Evolutionary conservation across 2,797 vertebrate genomes (phyloP), one percentile per base, ranked within the genome.

Genomic region (Sebastes hubbsi): DNA sequence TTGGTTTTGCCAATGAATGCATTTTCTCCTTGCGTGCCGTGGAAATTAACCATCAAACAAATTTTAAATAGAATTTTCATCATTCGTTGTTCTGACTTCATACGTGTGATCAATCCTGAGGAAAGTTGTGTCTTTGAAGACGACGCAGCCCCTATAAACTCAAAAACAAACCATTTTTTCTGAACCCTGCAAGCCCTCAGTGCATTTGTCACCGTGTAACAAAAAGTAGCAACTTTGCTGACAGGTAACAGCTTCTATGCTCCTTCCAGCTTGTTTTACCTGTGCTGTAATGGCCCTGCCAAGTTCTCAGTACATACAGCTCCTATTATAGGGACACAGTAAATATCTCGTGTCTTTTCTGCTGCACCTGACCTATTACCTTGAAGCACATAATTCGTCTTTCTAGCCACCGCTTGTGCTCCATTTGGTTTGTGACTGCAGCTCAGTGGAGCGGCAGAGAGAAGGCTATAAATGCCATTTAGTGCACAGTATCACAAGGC

Each of bases 401-500:
- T 83, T 74, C 16, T 18, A 8, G 55, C 30, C 22, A 18, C 30
- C 63, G 6, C 80, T 78, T 78, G 42, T 71, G 65, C n/a, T 69
- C 27, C 27, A 8, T 42, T 73, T 67, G 59, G 34, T 74, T 63
- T 75, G 32, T 61, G n/a, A 63, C 54, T 79, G 64, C 25, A 61
- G 63, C 67, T 64, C 60, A 70, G 71, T 38, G 46, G 30, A 78
- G 65, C 55, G 69, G 60, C 58, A 68, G 72, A 52, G 78, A 74
- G 3, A 61, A 29, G 54, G 62, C 59, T 78, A 29, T 52, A 52
- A 84, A 89, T 79, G 60, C 67, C 38, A 72, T 71, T 80, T 68
- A 61, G 10, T 25, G 55, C 62, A 69, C 56, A 66, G 60, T 76
- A 75, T 86, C 70, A 82, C 66, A 75, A 56, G 72, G 25, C 56